Conservation (phyloP, 2,797 vertebrate species). For the Steatocranus sp. region DNA sequence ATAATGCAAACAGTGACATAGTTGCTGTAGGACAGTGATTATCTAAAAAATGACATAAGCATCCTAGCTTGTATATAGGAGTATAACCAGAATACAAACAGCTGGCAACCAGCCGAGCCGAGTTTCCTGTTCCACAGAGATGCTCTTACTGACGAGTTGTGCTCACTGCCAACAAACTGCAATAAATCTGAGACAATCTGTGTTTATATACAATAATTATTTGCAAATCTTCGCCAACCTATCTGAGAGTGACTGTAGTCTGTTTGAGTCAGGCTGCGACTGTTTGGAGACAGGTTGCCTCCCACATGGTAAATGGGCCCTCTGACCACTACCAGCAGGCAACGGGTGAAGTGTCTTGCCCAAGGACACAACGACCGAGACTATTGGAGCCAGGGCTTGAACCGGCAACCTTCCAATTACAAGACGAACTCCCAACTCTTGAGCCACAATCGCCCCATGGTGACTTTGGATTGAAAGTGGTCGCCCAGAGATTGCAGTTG, state of each 20-base stretch:
- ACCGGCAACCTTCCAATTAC: fast-evolving
- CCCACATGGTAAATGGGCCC: not conserved
- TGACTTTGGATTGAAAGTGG: not conserved
- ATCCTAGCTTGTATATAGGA: not conserved
- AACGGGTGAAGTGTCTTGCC: not conserved
- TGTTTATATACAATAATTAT: not conserved
- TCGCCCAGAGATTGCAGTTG: not conserved
- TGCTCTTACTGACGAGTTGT: not conserved
- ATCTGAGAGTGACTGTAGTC: not conserved
- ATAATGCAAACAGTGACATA: not conserved
- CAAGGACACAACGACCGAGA: fast-evolving
- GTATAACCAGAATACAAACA: not conserved
- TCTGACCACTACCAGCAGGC: not conserved
- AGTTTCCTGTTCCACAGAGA: not conserved
- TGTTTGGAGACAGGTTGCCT: not conserved
- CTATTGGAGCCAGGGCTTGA: fast-evolving
- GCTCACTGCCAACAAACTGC: not conserved
- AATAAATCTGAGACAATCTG: not conserved
- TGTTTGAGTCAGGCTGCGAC: fast-evolving
- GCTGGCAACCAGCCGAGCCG: not conserved
- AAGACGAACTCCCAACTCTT: fast-evolving
- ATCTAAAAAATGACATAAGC: not conserved
- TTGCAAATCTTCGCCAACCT: not conserved
- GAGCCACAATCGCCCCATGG: not conserved
- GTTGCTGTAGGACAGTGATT: not conserved